These are phyloP conservation scores for Lateolabrax maculatus DNA, from an alignment of 2,797 vertebrate species.

Conservation along the genomic window DNA sequence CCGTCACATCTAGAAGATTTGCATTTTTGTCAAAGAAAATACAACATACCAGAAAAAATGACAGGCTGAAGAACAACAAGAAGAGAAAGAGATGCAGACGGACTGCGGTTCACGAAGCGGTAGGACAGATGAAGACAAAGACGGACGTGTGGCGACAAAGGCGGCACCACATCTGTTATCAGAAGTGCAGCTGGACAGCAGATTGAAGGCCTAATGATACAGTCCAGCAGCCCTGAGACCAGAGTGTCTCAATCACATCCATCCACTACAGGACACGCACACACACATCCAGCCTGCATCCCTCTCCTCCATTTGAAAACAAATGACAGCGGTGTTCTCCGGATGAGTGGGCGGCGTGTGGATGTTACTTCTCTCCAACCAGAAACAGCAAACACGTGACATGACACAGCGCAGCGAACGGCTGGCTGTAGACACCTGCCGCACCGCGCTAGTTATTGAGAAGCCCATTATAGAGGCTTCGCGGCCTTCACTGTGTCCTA, in stretches of 20 bases:
- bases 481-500: slow-evolving; percentile 49
- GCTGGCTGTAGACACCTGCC: slow-evolving; percentile 28
- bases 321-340: slow-evolving; percentile 49
- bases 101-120: slow-evolving; percentile 8
- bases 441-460: slow-evolving; percentile 22
- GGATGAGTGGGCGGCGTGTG: slow-evolving; percentile 53
- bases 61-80: background rate
- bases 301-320: slow-evolving; percentile 18
- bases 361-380: slow-evolving; percentile 50
- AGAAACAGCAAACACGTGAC: slow-evolving; percentile 40
- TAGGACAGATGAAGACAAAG: slow-evolving; percentile 39
- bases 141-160: slow-evolving; percentile 14
- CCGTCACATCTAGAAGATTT: too few species aligned
- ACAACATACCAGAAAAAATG: background rate
- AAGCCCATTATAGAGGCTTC: slow-evolving; percentile 1
- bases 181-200: slow-evolving; percentile 37
- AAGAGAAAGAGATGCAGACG: background rate
- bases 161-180: slow-evolving; percentile 39
- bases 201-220: slow-evolving; percentile 53
- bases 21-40: background rate
- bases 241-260: slow-evolving; percentile 45
- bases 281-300: slow-evolving; percentile 8
- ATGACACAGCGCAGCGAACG: slow-evolving; percentile 41
- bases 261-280: slow-evolving; percentile 2
- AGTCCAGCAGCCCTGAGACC: slow-evolving; percentile 50